phyloP scores from a whole-genome alignment of 2,888 invertebrate genomes.

The Hyppa rectilinea region DNA sequence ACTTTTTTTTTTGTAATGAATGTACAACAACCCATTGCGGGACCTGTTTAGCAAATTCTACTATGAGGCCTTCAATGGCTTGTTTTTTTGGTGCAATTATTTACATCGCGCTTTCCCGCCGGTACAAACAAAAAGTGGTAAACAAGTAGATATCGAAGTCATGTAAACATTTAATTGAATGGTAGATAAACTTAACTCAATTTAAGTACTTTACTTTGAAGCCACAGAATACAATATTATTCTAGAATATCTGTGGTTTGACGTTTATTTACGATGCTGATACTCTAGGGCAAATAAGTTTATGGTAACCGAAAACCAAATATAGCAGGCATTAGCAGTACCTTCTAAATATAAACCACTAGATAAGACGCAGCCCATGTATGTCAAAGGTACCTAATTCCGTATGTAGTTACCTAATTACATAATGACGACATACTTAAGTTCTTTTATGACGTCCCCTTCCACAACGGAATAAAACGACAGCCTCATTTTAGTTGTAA shows the following conservation, averaged over 20 bases:
- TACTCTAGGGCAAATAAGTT: conserved; percentile 47
- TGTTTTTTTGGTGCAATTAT: background rate
- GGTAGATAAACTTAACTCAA: background rate
- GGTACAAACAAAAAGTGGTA: background rate
- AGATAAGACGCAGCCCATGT: conserved; percentile 25
- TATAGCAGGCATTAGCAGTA: background rate
- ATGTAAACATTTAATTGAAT: background rate
- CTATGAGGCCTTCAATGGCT: background rate
- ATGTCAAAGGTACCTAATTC: conserved; percentile 1
- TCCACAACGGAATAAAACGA: conserved; percentile 10
- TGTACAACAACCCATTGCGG: no score
- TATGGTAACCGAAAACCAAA: conserved; percentile 11
- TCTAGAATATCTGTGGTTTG: background rate
- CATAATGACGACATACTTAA: background rate
- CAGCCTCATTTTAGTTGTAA: background rate
- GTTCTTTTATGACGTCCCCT: conserved; percentile 25
- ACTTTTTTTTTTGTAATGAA: no score
- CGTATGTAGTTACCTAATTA: background rate
- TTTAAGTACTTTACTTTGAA: background rate
- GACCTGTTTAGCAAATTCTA: background rate
- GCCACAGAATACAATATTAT: background rate
- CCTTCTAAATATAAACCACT: conserved; percentile 15
- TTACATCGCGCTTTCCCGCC: no score
- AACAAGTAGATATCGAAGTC: background rate
- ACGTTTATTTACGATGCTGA: conserved; percentile 14